Evolutionary conservation across 2,113 vertebrate genomes (phyloP), one percentile per base, ranked within the genome.

Genomic region (Fulica atra): DNA sequence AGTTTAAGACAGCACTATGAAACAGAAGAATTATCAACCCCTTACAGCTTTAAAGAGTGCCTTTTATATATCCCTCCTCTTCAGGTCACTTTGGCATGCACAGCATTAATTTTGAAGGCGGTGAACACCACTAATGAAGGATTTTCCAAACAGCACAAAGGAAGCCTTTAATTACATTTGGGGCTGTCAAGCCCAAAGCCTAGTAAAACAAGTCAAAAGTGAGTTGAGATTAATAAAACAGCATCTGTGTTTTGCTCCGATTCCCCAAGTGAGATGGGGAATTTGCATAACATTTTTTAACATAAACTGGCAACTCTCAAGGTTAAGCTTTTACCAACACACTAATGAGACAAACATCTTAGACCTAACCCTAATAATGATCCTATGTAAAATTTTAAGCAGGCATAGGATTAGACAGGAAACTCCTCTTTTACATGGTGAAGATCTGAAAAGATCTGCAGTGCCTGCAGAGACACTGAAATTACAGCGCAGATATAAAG

Each of bases 181-280:
- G 74, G 88, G 23, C 92, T 56, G 86, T 80, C 81, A 68, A 93
- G 82, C 72, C 60, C 64, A 78, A 81, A 94, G 71, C 46, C 95
- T 86, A 94, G 82, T 92, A 95, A 96, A 96, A 96, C 76, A 90
- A 92, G 86, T 81, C 92, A 94, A 94, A 96, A 92, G 71, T 83
- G 88, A 96, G 42, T 24, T 88, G 76, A 92, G 80, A 93, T 88
- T 78, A 94, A 95, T 90, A 92, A 96, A 95, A 77, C 68, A 90
- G 79, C 85, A 93, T 86, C 60, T 40, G 92, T 53, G 20, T 74
- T 95, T 94, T 76, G 28, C 79, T 88, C 70, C 2, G 56, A 83
- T 90, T 92, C 72, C 82, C 90, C 36, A 65, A 82, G 44, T 38
- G 81, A 90, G 71, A 86, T 56, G 60, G 31, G 26, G 76, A 82